Base-by-base conservation (phyloP, 2,888 invertebrate species). In the Hirtodrosophila duncani region DNA sequence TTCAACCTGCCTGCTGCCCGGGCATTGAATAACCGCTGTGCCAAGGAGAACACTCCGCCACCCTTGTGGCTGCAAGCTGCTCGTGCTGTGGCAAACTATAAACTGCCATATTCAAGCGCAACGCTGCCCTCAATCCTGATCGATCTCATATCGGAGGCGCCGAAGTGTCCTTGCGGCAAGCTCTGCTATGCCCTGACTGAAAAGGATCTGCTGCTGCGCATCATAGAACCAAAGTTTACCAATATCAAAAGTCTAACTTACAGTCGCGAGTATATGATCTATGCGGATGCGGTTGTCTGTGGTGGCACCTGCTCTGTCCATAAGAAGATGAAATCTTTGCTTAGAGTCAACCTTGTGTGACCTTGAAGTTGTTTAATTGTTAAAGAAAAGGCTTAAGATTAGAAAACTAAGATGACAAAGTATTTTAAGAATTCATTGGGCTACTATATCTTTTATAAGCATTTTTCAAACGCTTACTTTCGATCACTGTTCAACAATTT, bases 221-320 rank as follows among this genome's bases (percentile, higher is more conserved):
- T 83, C 0, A 65, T 71, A 1, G 67, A 83, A 58, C 78, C 85
- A 0, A 83, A 82, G 18, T 79, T 86, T 39, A 70, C 71, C 10
- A 83, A 85, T 50, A 74, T 86, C 10, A 86, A 85, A 33, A 66
- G 83, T 45, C 68, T 86, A 1, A 75, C 83, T 0, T 85, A 85
- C 18, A 86, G 84, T 48, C 78, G 86, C 4, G 85, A 85, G 66
- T 85, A 83, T 49, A 65, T 84, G 34, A 86, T 86, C 26, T 86
- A 86, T 55, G 78, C 81, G 1, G 86, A 86, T 53, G 75, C 84
- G 9, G 82, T 86, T 10, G 52, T 85, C 14, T 86, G 86, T 30
- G 83, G 85, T 8, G 38, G 67, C 1, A 63, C 52, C 7, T 86
- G 86, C 37, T 67, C 55, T 33, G 69, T 68, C 9, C 58, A 43